Evolutionary conservation across 2,888 invertebrate species (phyloP).

Genomic region (Pollenia amentaria): DNA sequence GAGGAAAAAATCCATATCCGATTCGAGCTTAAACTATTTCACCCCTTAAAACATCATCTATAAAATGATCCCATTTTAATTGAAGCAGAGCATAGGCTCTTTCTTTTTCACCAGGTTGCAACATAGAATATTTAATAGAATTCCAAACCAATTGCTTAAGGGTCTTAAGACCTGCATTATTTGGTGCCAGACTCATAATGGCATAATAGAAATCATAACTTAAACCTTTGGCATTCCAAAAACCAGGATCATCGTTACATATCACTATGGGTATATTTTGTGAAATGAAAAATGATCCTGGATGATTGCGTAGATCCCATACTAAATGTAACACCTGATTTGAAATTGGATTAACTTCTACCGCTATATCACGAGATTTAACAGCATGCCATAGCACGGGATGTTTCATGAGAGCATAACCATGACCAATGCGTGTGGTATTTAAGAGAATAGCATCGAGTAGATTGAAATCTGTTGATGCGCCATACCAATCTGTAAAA

Average conservation of each 20-base stretch:
- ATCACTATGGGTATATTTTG: conserved; percentile 87
- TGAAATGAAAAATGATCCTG: conserved; percentile 86
- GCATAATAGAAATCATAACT: conserved; percentile 89
- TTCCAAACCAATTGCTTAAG: conserved; percentile 88
- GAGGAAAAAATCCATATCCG: background rate
- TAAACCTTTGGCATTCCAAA: conserved; percentile 87
- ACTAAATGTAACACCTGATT: conserved; percentile 86
- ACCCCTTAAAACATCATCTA: conserved; percentile 79
- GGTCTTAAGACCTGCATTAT: conserved; percentile 86
- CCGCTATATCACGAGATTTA: conserved; percentile 81
- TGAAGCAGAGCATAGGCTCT: conserved; percentile 78
- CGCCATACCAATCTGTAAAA: conserved; percentile 85
- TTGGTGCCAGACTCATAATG: conserved; percentile 88
- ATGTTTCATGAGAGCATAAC: conserved; percentile 83
- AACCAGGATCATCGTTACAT: conserved; percentile 88
- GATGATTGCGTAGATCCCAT: conserved; percentile 88
- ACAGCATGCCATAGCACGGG: conserved; percentile 82
- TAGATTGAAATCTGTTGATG: conserved; percentile 86
- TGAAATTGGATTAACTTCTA: conserved; percentile 84
- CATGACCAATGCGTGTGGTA: conserved; percentile 84
- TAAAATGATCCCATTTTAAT: conserved; percentile 80
- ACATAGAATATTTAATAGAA: conserved; percentile 85
- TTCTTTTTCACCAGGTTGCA: conserved; percentile 77
- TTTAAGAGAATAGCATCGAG: conserved; percentile 84
- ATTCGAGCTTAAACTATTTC: conserved; percentile 75